A percentile compares a stretch with the other conserved stretches of the same genome.
Conservation (phyloP, 1,140 invertebrate genomes). For the Ceratitis capitata region DNA sequence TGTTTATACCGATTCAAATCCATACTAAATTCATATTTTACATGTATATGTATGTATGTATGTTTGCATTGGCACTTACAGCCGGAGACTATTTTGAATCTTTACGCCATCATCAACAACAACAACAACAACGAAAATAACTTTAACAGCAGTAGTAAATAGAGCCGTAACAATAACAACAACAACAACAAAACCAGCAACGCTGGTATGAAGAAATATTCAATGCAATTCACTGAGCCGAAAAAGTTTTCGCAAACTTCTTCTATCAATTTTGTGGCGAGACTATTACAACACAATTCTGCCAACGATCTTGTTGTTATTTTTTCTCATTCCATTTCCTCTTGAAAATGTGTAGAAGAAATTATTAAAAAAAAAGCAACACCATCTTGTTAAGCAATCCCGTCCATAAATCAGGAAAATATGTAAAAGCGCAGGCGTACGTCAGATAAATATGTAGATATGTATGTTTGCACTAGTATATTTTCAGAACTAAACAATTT, state of each 20-base stretch:
- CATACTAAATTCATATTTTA: background rate
- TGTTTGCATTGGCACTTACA: background rate
- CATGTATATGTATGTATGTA: background rate
- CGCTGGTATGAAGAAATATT: background rate
- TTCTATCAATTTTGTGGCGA: constrained; percentile 19
- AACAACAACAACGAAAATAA: background rate
- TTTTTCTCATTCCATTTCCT: background rate
- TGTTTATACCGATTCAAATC: no score
- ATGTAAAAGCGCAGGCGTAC: background rate
- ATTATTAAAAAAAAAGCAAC: background rate
- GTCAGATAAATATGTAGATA: background rate
- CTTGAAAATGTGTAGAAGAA: background rate
- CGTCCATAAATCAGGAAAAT: constrained; percentile 25
- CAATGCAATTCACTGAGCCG: constrained; percentile 26
- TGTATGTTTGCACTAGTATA: background rate
- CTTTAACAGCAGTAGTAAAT: background rate
- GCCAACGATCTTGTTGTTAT: constrained; percentile 4
- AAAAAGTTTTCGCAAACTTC: constrained; percentile 11
- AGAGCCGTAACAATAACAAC: background rate
- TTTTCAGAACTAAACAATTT: background rate
- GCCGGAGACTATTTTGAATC: constrained; percentile 9
- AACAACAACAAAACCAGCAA: background rate
- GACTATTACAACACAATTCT: constrained; percentile 25
- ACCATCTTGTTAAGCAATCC: constrained; percentile 9
- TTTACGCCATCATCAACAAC: constrained; percentile 18